Evolutionary conservation across 2,113 vertebrate species (phyloP), one percentile per base, ranked within the genome.

Genomic region (Etheostoma cragini): DNA sequence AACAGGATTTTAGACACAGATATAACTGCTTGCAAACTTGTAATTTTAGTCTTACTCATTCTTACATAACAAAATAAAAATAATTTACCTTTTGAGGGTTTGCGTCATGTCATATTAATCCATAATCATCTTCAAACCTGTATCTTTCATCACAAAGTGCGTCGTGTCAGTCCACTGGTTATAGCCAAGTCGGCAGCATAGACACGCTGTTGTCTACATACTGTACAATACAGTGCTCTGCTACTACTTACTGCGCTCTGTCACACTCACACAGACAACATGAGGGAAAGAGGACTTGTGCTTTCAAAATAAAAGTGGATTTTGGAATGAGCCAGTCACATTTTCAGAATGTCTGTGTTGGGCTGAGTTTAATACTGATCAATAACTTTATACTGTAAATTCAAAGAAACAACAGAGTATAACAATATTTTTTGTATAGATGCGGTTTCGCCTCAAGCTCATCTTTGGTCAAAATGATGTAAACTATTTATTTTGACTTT

Each of bases 231-330:
- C 72, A 46, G 68, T 8, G 53, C 24, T 16, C 42, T 13, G 26
- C 52, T 14, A 30, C 47, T 46, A 8, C 73, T 21, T 8, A 46
- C 68, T 49, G 22, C 33, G 71, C 35, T 52, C 38, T 13, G 61
- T 68, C 83, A 71, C 19, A 30, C 16, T 2, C 12, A 6, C 74
- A 60, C 53, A 26, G 1, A 47, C 4, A 11, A 10, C 38, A 42
- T 42, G 1, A 8, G 8, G 57, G 50, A 65, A 75, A 13, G 24
- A 26, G 69, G 21, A 33, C 14, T 2, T 13, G 10, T 50, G 19
- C 77, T 49, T 88, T 88, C 77, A 86, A 62, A 86, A 85, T 88
- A 86, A 88, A 86, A 86, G 80, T 6, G 0, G 47, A 19, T 17
- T 71, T 22, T 24, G 17, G 16, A 50, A 45, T 47, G 24, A 10